These are phyloP conservation scores for Burhinus bistriatus DNA, from an alignment of 2,113 vertebrate genomes.

Conservation along the genomic window DNA sequence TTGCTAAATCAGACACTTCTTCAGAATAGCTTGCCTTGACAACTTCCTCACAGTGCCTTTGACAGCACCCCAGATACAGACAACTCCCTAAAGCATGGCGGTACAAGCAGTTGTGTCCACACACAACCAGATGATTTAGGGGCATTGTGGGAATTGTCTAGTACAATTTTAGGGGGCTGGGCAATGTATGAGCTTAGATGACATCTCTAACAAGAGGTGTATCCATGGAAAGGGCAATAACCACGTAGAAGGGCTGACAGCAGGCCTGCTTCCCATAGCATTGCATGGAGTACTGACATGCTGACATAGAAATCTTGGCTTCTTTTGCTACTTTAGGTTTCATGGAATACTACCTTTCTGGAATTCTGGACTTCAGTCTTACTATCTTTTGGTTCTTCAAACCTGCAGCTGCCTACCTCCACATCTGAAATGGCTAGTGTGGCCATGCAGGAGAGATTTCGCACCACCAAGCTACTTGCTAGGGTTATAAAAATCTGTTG, in stretches of 20 bases:
- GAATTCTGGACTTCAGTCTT: not conserved
- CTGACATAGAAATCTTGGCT: not conserved
- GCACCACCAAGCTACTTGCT: not conserved
- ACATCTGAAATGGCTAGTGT: not conserved
- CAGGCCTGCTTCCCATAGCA: not conserved
- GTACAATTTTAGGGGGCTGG: rapidly evolving
- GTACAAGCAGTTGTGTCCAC: not conserved
- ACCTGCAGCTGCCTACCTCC: not conserved
- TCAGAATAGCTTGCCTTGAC: not conserved
- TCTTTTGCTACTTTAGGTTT: not conserved
- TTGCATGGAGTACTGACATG: not conserved
- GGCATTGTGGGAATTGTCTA: not conserved
- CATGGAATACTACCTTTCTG: not conserved
- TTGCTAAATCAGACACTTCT: not conserved
- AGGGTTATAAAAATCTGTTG: not conserved
- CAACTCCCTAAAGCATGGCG: rapidly evolving
- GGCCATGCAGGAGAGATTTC: not conserved
- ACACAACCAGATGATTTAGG: not conserved
- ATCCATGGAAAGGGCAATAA: not conserved
- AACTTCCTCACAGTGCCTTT: not conserved
- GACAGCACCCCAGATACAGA: not conserved
- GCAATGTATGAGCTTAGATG: not conserved
- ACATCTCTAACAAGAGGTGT: not conserved
- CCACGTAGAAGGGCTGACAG: not conserved
- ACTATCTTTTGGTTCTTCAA: not conserved